Percentiles rank a stretch among this genome's conserved stretches.
Conservation (phyloP, 1,140 invertebrate genomes). For the Temnothorax longispinosus region DNA sequence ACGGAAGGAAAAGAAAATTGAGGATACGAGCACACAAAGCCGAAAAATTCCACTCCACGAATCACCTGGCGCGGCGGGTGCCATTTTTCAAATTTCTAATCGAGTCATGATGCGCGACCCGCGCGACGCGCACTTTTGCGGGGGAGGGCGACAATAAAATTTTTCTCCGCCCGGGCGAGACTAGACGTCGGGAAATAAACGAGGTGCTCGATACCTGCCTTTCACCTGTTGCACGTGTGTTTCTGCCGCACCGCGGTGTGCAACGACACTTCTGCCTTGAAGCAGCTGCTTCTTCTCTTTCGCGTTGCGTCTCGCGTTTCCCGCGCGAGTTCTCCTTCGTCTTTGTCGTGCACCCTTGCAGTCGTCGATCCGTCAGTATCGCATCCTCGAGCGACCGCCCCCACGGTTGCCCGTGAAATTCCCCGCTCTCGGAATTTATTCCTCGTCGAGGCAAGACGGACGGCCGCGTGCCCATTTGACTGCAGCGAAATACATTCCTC, state of each 20-base stretch:
- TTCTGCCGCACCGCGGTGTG: conserved; percentile 30
- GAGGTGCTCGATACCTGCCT: conserved; percentile 68
- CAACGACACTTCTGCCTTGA: conserved; percentile 48
- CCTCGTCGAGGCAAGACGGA: conserved; percentile 35
- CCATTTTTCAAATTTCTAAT: conserved; percentile 48
- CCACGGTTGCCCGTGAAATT: neutral
- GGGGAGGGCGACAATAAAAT: conserved; percentile 42
- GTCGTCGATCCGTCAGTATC: conserved; percentile 26
- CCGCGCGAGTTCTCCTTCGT: neutral
- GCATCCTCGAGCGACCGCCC: neutral
- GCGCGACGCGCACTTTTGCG: conserved; percentile 25
- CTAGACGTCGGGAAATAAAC: conserved; percentile 64
- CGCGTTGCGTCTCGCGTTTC: neutral
- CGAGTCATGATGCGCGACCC: neutral
- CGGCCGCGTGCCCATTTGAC: conserved; percentile 11
- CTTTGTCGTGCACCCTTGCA: conserved; percentile 21
- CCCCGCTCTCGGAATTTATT: conserved; percentile 43
- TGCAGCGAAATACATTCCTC: conserved; percentile 48
- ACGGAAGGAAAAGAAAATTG: neutral
- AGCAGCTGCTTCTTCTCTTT: neutral
- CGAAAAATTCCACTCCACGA: conserved; percentile 3
- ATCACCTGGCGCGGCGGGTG: neutral
- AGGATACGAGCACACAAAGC: neutral
- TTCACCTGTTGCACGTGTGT: conserved; percentile 81
- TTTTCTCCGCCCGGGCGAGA: conserved; percentile 35